Evolutionary conservation across 2,797 vertebrate species (phyloP), one percentile per base, ranked within the genome.

Genomic region (Cyprinodon diabolis): DNA sequence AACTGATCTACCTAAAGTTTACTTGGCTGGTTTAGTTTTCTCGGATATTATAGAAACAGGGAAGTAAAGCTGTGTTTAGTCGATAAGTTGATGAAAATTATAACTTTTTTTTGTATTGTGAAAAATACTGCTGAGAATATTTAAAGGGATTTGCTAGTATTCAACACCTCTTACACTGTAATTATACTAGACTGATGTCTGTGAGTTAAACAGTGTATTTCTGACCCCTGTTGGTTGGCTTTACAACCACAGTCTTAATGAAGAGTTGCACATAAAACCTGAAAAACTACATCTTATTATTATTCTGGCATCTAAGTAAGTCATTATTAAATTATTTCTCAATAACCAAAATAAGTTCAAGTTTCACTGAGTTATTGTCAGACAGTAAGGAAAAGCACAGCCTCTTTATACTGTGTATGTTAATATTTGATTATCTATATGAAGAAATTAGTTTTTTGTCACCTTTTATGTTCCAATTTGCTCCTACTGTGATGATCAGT

Each of bases 1-100:
- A 8, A 76, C 67, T 75, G 72, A 78, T 56, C 47, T 70, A 74
- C 74, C 54, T 35, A 52, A 21, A 71, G 55, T 68, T 76, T 45
- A 40, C 11, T 49, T 52, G 7, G 52, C 13, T 63, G 19, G 12
- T 68, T 78, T 68, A 3, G 66, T 3, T 65, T 71, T 15, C 35
- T 70, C 1, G 56, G 45, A 68, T 2, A n/a, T 69, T 83, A 37
- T 73, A 19, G 30, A 52, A 52, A 68, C n/a, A 43, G 37, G 51
- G 11, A 47, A 23, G 54, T n/a, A 17, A 45, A 47, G 13, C 11
- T 57, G n/a, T 55, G 21, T 56, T 69, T 47, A 37, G 19, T 63
- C 19, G 17, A 12, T 43, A 63, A n/a, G 15, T 1, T 40, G 19
- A 35, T 19, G 21, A 63, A 63, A 63, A 63, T n/a, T 6, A 4